Conservation (phyloP, 2,113 vertebrate genomes). For the Microcebus ravelobensis region DNA sequence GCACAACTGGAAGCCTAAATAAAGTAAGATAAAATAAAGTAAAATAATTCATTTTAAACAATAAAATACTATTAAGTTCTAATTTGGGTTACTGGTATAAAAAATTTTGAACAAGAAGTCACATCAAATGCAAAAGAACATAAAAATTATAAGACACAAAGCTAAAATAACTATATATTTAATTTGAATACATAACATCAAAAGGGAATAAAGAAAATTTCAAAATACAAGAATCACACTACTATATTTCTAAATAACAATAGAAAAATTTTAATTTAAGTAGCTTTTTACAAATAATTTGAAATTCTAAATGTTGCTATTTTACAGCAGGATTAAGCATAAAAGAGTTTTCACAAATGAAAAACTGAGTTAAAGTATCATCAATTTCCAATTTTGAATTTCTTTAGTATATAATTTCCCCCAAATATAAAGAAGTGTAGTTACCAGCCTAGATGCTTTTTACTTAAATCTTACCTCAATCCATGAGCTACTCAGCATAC, state of each 20-base stretch:
- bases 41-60: slow-evolving; percentile 53
- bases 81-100: not conserved
- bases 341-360: slow-evolving; percentile 1
- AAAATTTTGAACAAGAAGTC: not conserved
- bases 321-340: slow-evolving; percentile 14
- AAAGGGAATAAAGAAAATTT: slow-evolving; percentile 19
- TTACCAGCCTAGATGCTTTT: not conserved
- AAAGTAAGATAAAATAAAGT: slow-evolving; percentile 58
- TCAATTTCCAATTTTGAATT: not conserved
- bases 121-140: not conserved
- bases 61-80: not conserved
- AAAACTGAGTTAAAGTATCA: slow-evolving; percentile 51
- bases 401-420: not conserved
- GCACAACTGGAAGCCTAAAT: slow-evolving; percentile 93
- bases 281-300: not conserved
- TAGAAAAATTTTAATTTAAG: not conserved
- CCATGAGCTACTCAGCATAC: slow-evolving; percentile 98
- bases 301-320: slow-evolving; percentile 37
- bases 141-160: slow-evolving; percentile 41
- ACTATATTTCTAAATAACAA: slow-evolving; percentile 26
- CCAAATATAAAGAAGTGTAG: not conserved
- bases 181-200: slow-evolving; percentile 52
- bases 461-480: slow-evolving; percentile 91
- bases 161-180: slow-evolving; percentile 31
- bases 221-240: not conserved